Evolutionary conservation across 2,888 invertebrate species (phyloP), one percentile per base, ranked within the genome.

Genomic region (Baronia brevicornis): DNA sequence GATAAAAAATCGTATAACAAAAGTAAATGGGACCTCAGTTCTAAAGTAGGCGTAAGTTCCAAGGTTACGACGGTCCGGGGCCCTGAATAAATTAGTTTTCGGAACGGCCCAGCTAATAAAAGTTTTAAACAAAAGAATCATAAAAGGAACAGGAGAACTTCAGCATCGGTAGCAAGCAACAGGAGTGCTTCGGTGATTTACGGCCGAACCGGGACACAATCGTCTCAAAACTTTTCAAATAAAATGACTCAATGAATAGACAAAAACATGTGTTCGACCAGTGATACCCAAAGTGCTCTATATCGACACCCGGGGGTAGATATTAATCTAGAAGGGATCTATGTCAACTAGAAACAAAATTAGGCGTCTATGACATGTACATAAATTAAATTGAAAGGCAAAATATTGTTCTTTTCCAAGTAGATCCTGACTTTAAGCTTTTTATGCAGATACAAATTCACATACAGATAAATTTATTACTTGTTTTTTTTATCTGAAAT

Each of bases 71-170:
- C 57, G 63, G 58, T 57, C 56, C 60, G 51, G 58, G 63, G 58
- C 70, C 73, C 69, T 73, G 80, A 78, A 80, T 82, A 82, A 82
- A 84, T 82, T 79, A 84, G 82, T 78, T 79, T 78, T 69, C 60
- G 71, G 68, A 70, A 68, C 71, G 65, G 63, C 58, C 66, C 60
- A 61, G 58, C 73, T 75, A 84, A 82, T 84, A 84, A 79, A 84
- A 79, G 77, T 80, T 82, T 79, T 70, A 78, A 80, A 82, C 82
- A 84, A 82, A 80, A 80, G 80, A 75, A 78, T 78, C 79, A 78
- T 84, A 84, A 80, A 82, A 75, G 59, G 67, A 71, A 73, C 66
- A 66, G 60, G 51, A 63, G 48, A 66, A 72, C 60, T 77, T 73
- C 61, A 65, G 77, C 59, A 73, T 73, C 62, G 66, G 77, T 67